These are phyloP conservation scores for Toxotes chatareus DNA, from an alignment of 2,113 vertebrate species.

Conservation along the genomic window DNA sequence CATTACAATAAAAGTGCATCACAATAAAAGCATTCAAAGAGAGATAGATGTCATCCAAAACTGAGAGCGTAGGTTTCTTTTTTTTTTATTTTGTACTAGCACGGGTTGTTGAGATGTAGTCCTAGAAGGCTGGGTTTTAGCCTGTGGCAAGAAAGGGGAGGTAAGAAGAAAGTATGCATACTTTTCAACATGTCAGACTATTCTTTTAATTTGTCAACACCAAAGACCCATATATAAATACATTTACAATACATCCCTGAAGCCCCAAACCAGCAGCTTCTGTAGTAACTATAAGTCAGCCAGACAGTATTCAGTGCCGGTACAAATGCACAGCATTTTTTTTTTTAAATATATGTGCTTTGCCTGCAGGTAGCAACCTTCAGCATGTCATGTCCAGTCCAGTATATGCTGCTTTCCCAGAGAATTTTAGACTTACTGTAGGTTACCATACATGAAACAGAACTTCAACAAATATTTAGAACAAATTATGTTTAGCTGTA, in stretches of 20 bases:
- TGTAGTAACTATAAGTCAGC: not conserved
- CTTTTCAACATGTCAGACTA: not conserved
- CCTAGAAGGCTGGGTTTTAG: not conserved
- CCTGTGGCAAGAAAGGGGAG: not conserved
- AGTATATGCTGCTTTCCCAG: too few relatives aligned
- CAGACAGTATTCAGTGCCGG: not conserved
- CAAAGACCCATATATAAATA: not conserved
- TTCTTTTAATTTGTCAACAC: not conserved
- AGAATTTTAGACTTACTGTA: too few relatives aligned
- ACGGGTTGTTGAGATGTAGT: not conserved
- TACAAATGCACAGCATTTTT: not conserved
- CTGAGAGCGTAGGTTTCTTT: not conserved
- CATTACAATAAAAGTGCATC: not conserved
- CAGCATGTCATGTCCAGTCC: too few relatives aligned
- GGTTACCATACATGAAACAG: not conserved
- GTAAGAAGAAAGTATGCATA: not conserved
- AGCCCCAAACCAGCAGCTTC: not conserved
- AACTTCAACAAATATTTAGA: not conserved
- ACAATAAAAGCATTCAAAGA: not conserved
- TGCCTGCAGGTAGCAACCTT: too few relatives aligned
- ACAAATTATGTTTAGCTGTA: not conserved
- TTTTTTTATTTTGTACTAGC: not conserved
- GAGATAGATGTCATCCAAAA: not conserved
- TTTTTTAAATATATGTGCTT: not conserved
- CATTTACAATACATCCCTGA: not conserved